These are phyloP conservation scores for Euborellia annulipes DNA, from an alignment of 1,140 invertebrate species.

Conservation along the genomic window DNA sequence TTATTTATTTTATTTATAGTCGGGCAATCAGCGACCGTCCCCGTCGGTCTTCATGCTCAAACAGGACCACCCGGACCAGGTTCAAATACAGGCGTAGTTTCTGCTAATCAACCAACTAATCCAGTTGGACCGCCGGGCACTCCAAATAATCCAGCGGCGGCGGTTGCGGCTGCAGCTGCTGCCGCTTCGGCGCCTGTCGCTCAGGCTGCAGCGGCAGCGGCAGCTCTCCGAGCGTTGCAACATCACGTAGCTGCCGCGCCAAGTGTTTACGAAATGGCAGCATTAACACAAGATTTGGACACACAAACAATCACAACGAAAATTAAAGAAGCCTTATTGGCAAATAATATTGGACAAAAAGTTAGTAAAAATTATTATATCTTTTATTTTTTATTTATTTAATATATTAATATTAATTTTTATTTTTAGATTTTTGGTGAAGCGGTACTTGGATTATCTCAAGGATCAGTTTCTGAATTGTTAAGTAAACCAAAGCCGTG, in stretches of 20 bases:
- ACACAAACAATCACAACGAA: conserved; percentile 92
- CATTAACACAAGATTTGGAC: conserved; percentile 88
- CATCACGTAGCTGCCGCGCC: conserved; percentile 54
- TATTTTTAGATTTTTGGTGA: conserved; percentile 76
- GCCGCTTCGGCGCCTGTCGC: conserved; percentile 36
- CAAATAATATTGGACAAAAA: conserved; percentile 97
- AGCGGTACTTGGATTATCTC: conserved; percentile 85
- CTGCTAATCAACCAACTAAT: too few relatives aligned
- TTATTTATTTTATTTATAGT: too few relatives aligned
- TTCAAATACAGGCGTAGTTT: too few relatives aligned
- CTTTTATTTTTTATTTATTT: background rate
- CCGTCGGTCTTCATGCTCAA: too few relatives aligned
- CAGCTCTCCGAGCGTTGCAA: conserved; percentile 49
- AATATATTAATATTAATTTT: background rate
- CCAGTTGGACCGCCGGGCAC: too few relatives aligned
- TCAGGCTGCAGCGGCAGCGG: conserved; percentile 20
- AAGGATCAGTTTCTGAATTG: conserved; percentile 92
- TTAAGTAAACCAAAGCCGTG: conserved; percentile 96
- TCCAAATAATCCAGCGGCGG: too few relatives aligned
- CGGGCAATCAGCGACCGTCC: too few relatives aligned
- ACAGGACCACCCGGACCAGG: too few relatives aligned
- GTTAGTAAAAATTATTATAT: conserved; percentile 26
- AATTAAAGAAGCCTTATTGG: conserved; percentile 90
- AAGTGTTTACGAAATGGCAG: conserved; percentile 91
- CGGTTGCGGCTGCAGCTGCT: conserved; percentile 26